These are phyloP conservation scores for Sericinus montela DNA, from an alignment of 2,888 invertebrate genomes.

Conservation along the genomic window DNA sequence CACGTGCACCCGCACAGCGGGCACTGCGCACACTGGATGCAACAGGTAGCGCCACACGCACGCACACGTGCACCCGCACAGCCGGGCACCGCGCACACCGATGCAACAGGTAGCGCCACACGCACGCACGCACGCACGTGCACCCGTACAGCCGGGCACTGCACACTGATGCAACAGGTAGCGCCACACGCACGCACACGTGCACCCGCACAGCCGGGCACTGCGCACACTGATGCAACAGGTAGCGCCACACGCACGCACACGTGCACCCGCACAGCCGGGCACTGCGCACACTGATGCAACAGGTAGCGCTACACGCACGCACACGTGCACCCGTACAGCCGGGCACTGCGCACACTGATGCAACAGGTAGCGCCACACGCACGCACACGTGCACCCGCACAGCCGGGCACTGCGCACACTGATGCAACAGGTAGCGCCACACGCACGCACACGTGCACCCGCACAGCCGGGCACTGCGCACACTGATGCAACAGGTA, in stretches of 20 bases:
- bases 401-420: too few species aligned
- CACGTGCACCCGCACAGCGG: neutral
- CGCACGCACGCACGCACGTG: slow-evolving; percentile 81
- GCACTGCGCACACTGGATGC: neutral
- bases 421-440: neutral
- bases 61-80: too few species aligned
- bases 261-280: slow-evolving; percentile 70
- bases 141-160: slow-evolving; percentile 89
- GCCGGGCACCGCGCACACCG: too few species aligned
- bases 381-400: too few species aligned
- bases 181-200: neutral
- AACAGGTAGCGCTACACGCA: too few species aligned
- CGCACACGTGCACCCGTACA: too few species aligned
- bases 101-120: slow-evolving; percentile 87
- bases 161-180: slow-evolving; percentile 86
- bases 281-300: slow-evolving; percentile 49
- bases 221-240: slow-evolving; percentile 84
- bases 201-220: slow-evolving; percentile 80
- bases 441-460: too few species aligned
- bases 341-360: neutral
- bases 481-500: neutral
- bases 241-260: neutral
- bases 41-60: too few species aligned
- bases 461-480: too few species aligned
- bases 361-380: too few species aligned